Evolutionary conservation across 2,888 invertebrate species (phyloP), one percentile per base, ranked within the genome.

Genomic region (Bellardia bayeri): DNA sequence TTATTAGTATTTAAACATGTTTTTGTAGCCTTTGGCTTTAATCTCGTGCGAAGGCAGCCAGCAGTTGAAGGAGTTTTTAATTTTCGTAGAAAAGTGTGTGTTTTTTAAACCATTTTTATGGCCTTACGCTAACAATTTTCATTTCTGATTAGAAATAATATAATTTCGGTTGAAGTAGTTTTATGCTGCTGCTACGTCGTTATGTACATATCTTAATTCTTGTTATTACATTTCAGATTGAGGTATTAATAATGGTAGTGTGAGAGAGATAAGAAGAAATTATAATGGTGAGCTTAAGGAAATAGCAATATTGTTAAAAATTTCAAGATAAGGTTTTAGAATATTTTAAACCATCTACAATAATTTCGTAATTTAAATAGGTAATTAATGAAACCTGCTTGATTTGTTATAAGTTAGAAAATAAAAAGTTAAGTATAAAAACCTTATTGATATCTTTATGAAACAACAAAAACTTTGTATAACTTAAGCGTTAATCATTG

Each of bases 21-120:
- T 37, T 14, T 7, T 69, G 45, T 69, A 74, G 74, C 79, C 71
- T 80, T 66, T 66, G 49, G 83, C 51, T 80, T 45, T 68, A 69
- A 66, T 83, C 16, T 64, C 16, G 14, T 45, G 9, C 8, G 7
- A 45, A 23, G 30, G 9, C 23, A 72, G 56, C 33, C 37, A 72
- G n/a, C 30, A 16, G 42, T 42, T 11, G 16, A 54, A 37, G 0
- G 33, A 23, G 30, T 64, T 9, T 49, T 14, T 64, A 33, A 13
- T n/a, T 7, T n/a, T 40, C 30, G 30, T n/a, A 49, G 3, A 2
- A 33, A 33, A 49, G 23, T 40, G 3, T 40, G 3, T 83, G n/a
- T 63, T 40, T 64, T 30, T 1, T 33, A 49, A 6, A 71, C 49
- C 11, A 71, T 82, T 81, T 82, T 74, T 49, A 74, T 23, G 68